Base-by-base conservation (phyloP, 2,113 vertebrate genomes). In the Capreolus pygargus region DNA sequence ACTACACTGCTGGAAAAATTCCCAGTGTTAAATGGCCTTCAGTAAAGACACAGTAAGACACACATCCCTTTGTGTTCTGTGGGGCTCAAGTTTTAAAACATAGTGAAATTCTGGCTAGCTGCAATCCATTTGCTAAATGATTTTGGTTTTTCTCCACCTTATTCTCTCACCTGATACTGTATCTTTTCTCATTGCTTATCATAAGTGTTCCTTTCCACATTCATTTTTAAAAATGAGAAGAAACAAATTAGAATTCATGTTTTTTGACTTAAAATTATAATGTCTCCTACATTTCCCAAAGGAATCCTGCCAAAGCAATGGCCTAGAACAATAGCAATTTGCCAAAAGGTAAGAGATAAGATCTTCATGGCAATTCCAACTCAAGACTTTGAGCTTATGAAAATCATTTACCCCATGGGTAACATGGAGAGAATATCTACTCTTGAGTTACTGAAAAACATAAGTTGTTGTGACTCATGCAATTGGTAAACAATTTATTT, bases 181-280 rank as follows among this genome's bases (percentile, higher is more conserved):
- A 96, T 97, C 96, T 97, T 96, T 55, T 96, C 86, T 97, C 86
- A 6, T 57, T 97, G 88, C 96, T 98, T 98, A 97, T 97, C 95
- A 97, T 67, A 98, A 95, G 96, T 91, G 60, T 97, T 94, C 96
- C 86, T 97, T 98, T 97, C 67, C 94, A 94, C 97, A 81, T 95
- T 94, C 76, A 55, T 94, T 96, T 96, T 61, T 88, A 36, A 52
- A 86, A 94, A 86, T 70, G 76, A 97, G 78, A 90, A 92, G 88
- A 93, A 95, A 96, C 95, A 96, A 97, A 97, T 96, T 92, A 78
- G 86, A 96, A 97, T 92, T 95, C 95, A 87, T 92, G 64, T 67
- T 96, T 95, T 91, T 64, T 16, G 78, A 58, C 93, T 96, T 95
- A 95, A 94, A 94, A 58, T 96, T 86, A 97, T 87, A 95, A 94